Evolutionary conservation across 2,797 vertebrate species (phyloP), one percentile per base, ranked within the genome.

Genomic region (Dendrocincla tyrannina): DNA sequence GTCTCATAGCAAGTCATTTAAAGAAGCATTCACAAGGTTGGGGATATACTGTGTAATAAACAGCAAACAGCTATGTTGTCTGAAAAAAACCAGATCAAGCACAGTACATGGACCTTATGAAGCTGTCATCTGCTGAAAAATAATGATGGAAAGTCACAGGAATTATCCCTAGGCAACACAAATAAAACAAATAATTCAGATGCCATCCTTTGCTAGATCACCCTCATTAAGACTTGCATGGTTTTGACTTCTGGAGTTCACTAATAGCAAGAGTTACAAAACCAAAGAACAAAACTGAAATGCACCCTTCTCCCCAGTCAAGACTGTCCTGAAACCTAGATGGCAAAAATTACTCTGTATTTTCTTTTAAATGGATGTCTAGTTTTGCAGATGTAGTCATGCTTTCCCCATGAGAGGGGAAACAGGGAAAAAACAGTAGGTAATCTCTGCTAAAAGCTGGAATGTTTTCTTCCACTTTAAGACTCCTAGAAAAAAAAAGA

Each of bases 181-280:
- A 91, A 85, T 85, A 89, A 92, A 87, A 90, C 63, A 93, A 91
- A 49, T 49, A 84, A 55, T 94, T 91, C 64, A 44, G 44, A 89
- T 74, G 3, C 59, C 72, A 85, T 39, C 44, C 28, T 89, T 59
- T 58, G 41, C 49, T 74, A 62, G 33, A 88, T 83, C 44, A 74
- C 22, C 13, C 49, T 77, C 50, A 68, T 68, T 66, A 84, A 49
- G 35, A 28, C 18, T 58, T 50, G 10, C 32, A 74, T 18, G 80
- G 19, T 49, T 91, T 88, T 0, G 5, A 41, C 14, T 77, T 91
- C 62, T 39, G 39, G 30, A 84, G 42, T 66, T 85, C 56, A 62
- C 33, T 39, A 53, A 37, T 7, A 77, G 19, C 39, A 90, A 75
- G 62, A 66, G 42, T 87, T 35, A 72, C 0, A 16, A 78, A 82